Percentiles rank a stretch among this genome's conserved stretches.
Evolutionary conservation across 1,140 invertebrate genomes (phyloP).

Genomic region (Lordiphosa clarofinis): DNA sequence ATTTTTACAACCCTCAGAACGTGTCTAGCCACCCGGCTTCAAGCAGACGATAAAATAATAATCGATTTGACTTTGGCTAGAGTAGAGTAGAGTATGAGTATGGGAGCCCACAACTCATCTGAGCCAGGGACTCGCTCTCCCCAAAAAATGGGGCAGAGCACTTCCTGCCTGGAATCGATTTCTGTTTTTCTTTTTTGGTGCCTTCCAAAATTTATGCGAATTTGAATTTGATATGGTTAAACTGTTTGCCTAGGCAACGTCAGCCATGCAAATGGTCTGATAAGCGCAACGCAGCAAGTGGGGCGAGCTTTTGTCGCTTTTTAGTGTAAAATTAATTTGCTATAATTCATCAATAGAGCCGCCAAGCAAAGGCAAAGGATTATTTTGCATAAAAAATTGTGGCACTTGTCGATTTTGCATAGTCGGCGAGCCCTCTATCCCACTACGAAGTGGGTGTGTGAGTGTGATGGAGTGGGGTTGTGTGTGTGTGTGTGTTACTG

Average conservation of each 20-base stretch:
- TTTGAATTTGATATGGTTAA: conserved; percentile 74
- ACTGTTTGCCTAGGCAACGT: conserved; percentile 66
- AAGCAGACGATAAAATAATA: conserved; percentile 67
- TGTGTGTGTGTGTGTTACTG: conserved; percentile 48
- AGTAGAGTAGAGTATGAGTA: conserved; percentile 34
- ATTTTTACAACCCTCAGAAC: conserved; percentile 55
- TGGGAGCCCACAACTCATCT: conserved; percentile 40
- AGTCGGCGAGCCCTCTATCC: conserved; percentile 27
- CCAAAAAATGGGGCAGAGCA: conserved; percentile 46
- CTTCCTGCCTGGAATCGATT: conserved; percentile 66
- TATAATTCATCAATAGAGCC: conserved; percentile 67
- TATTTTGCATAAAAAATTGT: conserved; percentile 71
- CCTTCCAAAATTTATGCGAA: conserved; percentile 62
- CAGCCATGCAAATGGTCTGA: conserved; percentile 68
- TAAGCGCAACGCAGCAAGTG: conserved; percentile 29
- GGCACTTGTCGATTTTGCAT: conserved; percentile 67
- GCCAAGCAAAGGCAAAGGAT: conserved; percentile 45
- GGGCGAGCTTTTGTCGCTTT: conserved; percentile 50
- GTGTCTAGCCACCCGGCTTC: conserved; percentile 24
- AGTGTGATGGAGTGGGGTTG: conserved; percentile 12
- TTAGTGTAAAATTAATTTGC: conserved; percentile 72
- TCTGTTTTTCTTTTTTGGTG: conserved; percentile 26
- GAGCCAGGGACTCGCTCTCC: not conserved
- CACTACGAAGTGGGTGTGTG: conserved; percentile 4
- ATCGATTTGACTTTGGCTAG: conserved; percentile 68